phyloP scores from a whole-genome alignment of 2,888 invertebrate species.

The Troilus luridus region DNA sequence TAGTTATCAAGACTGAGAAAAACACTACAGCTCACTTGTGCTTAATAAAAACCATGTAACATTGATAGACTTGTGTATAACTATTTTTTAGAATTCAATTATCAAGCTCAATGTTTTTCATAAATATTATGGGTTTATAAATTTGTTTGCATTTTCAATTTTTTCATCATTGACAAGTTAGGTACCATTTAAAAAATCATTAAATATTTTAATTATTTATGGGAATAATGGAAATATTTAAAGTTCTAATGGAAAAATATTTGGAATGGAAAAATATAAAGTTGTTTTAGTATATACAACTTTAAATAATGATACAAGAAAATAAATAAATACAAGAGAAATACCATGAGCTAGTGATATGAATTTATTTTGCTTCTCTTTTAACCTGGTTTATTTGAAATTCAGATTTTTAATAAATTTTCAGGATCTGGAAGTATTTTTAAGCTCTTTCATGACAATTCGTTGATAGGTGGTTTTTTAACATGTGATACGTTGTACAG shows the following conservation, averaged over 20 bases:
- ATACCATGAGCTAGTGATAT: background rate
- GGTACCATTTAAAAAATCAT: background rate
- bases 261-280: too few relatives aligned
- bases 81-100: background rate
- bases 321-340: background rate
- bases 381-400: background rate
- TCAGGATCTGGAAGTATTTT: background rate
- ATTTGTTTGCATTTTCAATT: background rate
- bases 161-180: background rate
- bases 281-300: too few relatives aligned
- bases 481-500: background rate
- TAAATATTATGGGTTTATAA: background rate
- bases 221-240: too few relatives aligned
- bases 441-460: background rate
- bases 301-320: too few relatives aligned
- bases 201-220: background rate
- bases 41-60: background rate
- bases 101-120: conserved; percentile 13
- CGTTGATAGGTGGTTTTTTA: conserved; percentile 21
- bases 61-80: background rate
- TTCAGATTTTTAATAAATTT: background rate
- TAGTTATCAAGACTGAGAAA: background rate
- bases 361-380: background rate
- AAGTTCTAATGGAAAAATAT: background rate
- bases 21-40: background rate